These are phyloP conservation scores for Diabrotica balteata DNA, from an alignment of 2,888 invertebrate genomes.

Conservation along the genomic window DNA sequence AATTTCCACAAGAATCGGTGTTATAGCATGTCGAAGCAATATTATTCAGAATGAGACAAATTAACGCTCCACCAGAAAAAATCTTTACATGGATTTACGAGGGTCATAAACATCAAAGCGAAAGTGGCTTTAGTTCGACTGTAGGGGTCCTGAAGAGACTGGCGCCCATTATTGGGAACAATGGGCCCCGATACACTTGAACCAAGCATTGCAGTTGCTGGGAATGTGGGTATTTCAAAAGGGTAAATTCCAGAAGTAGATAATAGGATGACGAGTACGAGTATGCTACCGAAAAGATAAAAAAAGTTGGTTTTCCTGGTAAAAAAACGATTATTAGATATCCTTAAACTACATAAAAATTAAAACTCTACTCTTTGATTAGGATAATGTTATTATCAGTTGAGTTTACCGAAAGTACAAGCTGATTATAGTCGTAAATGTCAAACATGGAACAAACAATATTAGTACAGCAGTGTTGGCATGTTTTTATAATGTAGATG, in stretches of 20 bases:
- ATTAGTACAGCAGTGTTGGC: no score
- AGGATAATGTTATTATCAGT: no score
- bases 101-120: slow-evolving; percentile 11
- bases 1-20: slow-evolving; percentile 1
- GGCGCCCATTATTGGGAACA: slow-evolving; percentile 15
- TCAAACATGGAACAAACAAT: no score
- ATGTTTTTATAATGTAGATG: no score
- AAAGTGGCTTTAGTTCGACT: slow-evolving; percentile 7
- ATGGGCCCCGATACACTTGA: slow-evolving; percentile 11
- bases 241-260: slow-evolving; percentile 2
- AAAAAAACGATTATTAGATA: no score
- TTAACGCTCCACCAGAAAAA: slow-evolving; percentile 19
- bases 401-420: no score
- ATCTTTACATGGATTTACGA: slow-evolving; percentile 16
- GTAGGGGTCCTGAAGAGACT: slow-evolving; percentile 14
- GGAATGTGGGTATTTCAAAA: slow-evolving; percentile 1
- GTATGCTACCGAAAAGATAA: no score
- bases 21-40: slow-evolving; percentile 20
- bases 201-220: slow-evolving; percentile 4
- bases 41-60: slow-evolving; percentile 24
- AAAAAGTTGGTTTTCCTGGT: no score
- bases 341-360: no score
- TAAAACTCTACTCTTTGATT: no score
- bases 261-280: background rate
- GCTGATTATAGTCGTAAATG: no score